Evolutionary conservation across 2,888 invertebrate genomes (phyloP).

Genomic region (Polymixis lichenea): DNA sequence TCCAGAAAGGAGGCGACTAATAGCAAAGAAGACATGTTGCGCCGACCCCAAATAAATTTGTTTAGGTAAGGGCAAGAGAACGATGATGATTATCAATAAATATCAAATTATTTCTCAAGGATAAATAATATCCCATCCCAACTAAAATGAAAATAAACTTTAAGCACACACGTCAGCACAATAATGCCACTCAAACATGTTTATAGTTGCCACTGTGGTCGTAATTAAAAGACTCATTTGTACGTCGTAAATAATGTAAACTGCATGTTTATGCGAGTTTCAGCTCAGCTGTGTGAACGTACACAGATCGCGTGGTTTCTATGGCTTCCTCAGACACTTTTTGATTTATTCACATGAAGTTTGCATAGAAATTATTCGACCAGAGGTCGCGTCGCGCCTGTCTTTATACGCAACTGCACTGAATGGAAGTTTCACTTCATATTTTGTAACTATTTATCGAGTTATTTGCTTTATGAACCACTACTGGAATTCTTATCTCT

Average conservation of each 20-base stretch:
- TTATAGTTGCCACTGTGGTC: slow-evolving; percentile 27
- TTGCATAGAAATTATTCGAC: not conserved
- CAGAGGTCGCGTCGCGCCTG: too few relatives aligned
- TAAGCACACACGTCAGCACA: slow-evolving; percentile 20
- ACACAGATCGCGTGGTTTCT: not conserved
- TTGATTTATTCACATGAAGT: not conserved
- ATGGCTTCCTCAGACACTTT: not conserved
- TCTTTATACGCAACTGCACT: not conserved
- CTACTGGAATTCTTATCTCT: not conserved
- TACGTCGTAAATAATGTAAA: slow-evolving; percentile 34
- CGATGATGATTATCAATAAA: not conserved
- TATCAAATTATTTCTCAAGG: not conserved
- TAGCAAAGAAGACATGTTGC: not conserved
- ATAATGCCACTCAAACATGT: slow-evolving; percentile 35
- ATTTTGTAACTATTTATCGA: too few relatives aligned
- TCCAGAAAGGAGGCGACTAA: not conserved
- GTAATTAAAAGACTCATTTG: slow-evolving; percentile 39
- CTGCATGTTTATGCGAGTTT: slow-evolving; percentile 23
- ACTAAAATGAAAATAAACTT: slow-evolving; percentile 18
- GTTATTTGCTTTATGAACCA: not conserved
- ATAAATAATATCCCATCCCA: slow-evolving; percentile 3
- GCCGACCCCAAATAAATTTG: not conserved
- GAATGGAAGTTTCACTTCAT: slow-evolving; percentile 5
- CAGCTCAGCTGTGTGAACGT: not conserved
- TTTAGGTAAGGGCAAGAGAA: not conserved